A percentile compares a stretch with the other conserved stretches of the same genome.
Conservation (phyloP, 2,888 invertebrate genomes). For the Drosophila affinis region DNA sequence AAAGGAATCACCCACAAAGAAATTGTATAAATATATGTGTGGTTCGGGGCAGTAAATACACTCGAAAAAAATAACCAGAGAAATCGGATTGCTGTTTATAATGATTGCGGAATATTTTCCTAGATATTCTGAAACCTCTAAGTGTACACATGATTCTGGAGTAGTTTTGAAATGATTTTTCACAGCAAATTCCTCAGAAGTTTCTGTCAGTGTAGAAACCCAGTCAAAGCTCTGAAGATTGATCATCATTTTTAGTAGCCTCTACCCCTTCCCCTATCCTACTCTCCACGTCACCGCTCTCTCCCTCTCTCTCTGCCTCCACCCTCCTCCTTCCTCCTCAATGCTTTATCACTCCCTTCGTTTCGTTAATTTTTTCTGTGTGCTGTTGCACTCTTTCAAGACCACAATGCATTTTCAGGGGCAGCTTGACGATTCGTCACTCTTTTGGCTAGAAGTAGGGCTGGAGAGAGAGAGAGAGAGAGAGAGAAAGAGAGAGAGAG, state of each 20-base stretch:
- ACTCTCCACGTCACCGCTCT: background rate
- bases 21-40: constrained; percentile 1
- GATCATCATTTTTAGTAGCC: constrained; percentile 64
- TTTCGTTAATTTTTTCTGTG: constrained; percentile 11
- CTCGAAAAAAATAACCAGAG: background rate
- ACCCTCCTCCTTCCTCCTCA: background rate
- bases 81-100: too few relatives aligned
- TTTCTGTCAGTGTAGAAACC: constrained; percentile 10
- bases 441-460: background rate
- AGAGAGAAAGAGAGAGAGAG: background rate
- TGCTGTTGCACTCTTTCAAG: constrained; percentile 29
- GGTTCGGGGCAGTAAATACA: background rate
- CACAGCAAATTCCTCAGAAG: too few relatives aligned
- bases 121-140: too few relatives aligned
- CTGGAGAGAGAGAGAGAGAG: background rate
- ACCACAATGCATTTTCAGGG: constrained; percentile 66
- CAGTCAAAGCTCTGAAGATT: constrained; percentile 64
- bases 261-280: constrained; percentile 3
- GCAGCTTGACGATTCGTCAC: constrained; percentile 70
- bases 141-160: too few relatives aligned
- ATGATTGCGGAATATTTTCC: too few relatives aligned
- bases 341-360: constrained; percentile 21
- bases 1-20: constrained; percentile 19
- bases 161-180: too few relatives aligned
- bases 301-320: background rate